These are phyloP conservation scores for Teleiodes luculella DNA, from an alignment of 2,888 invertebrate species.

Conservation along the genomic window DNA sequence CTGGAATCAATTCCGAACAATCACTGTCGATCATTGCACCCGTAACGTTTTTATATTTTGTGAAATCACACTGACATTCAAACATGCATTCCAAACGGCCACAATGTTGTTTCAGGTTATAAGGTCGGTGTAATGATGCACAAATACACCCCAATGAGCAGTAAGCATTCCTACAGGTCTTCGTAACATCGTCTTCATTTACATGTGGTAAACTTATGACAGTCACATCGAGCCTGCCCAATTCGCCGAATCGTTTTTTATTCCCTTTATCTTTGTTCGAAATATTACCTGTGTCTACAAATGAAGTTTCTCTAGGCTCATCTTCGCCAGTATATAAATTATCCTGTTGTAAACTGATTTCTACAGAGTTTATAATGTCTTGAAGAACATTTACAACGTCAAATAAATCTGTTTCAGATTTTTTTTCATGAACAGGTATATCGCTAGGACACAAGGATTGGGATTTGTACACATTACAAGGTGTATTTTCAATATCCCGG, in stretches of 20 bases:
- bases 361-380: constrained; percentile 79
- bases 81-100: constrained; percentile 81
- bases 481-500: constrained; percentile 34
- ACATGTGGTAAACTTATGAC: constrained; percentile 75
- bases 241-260: constrained; percentile 62
- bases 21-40: constrained; percentile 39
- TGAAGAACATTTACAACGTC: constrained; percentile 54
- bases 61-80: constrained; percentile 62
- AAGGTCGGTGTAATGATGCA: constrained; percentile 70
- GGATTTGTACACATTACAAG: background rate
- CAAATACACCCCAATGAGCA: constrained; percentile 84
- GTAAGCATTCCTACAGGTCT: constrained; percentile 70
- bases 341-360: constrained; percentile 79
- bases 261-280: constrained; percentile 53
- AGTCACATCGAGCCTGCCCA: constrained; percentile 82
- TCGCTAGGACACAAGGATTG: background rate
- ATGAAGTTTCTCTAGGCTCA: constrained; percentile 46
- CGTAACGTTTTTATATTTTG: constrained; percentile 44
- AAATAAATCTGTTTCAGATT: background rate
- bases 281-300: constrained; percentile 29
- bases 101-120: constrained; percentile 78
- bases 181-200: constrained; percentile 21
- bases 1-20: constrained; percentile 44
- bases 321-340: constrained; percentile 53
- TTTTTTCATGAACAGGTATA: background rate